phyloP scores from a whole-genome alignment of 2,888 invertebrate species.

The Zygaena filipendulae region DNA sequence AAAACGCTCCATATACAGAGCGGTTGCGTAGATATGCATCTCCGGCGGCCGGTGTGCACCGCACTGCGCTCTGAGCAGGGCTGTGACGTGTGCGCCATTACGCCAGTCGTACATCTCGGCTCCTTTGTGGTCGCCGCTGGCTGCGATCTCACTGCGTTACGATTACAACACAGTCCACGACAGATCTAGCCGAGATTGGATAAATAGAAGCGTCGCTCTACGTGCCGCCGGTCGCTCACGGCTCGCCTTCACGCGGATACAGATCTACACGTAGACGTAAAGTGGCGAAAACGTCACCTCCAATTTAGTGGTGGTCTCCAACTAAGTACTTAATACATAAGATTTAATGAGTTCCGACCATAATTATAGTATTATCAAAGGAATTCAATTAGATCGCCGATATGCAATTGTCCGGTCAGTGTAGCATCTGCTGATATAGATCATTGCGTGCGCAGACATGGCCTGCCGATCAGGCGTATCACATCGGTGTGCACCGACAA shows the following conservation, averaged over 20 bases:
- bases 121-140: conserved; percentile 54
- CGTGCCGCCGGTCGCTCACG: conserved; percentile 48
- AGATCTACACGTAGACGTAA: conserved; percentile 36
- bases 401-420: conserved; percentile 47
- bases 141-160: conserved; percentile 56
- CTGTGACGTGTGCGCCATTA: conserved; percentile 59
- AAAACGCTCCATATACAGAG: conserved; percentile 63
- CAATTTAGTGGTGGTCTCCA: not conserved
- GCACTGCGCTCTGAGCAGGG: conserved; percentile 32
- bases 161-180: conserved; percentile 55
- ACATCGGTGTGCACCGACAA: conserved; percentile 45
- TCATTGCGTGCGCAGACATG: conserved; percentile 35
- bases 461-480: conserved; percentile 19
- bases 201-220: conserved; percentile 65
- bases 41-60: conserved; percentile 38
- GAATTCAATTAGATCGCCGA: conserved; percentile 52
- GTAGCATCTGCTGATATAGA: conserved; percentile 44
- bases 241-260: conserved; percentile 24
- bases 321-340: not conserved
- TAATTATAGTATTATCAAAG: no score
- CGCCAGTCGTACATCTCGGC: conserved; percentile 53
- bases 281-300: conserved; percentile 45
- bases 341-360: no score
- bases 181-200: conserved; percentile 57
- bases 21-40: conserved; percentile 62